Percentiles rank a stretch among this genome's conserved stretches.
These are phyloP conservation scores for Drosophila albomicans DNA, from an alignment of 1,140 invertebrate genomes.

Conservation along the genomic window DNA sequence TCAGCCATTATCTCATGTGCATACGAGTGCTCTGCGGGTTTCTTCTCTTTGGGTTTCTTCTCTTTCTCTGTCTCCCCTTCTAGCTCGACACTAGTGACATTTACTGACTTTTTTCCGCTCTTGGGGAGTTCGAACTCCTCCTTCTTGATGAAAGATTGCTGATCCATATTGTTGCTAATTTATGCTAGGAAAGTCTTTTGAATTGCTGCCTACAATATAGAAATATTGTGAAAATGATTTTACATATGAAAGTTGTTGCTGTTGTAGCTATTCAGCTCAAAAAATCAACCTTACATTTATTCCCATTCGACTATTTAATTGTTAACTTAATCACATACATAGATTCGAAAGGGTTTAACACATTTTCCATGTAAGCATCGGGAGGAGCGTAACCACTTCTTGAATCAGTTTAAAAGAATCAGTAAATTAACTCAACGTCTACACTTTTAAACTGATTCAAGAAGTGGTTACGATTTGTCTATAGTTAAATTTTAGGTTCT, in stretches of 20 bases:
- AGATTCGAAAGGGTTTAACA: no score
- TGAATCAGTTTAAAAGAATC: no score
- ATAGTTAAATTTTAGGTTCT: no score
- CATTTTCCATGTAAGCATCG: no score
- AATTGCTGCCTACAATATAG: not conserved
- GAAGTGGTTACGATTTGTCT: no score
- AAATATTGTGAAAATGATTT: not conserved
- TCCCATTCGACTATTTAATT: no score
- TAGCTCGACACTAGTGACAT: conserved; percentile 4
- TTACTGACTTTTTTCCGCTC: conserved; percentile 53
- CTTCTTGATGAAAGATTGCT: not conserved
- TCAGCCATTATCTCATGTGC: conserved; percentile 34
- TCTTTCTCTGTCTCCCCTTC: not conserved
- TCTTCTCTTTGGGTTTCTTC: conserved; percentile 22
- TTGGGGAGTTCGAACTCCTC: not conserved
- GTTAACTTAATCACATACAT: no score
- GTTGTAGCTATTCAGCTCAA: not conserved
- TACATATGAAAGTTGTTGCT: not conserved
- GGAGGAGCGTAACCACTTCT: no score
- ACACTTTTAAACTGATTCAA: no score
- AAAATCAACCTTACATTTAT: not conserved
- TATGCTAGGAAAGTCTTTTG: not conserved
- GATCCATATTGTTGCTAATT: not conserved
- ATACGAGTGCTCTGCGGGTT: conserved; percentile 36
- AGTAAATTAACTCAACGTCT: no score